Evolutionary conservation across 1,140 invertebrate species (phyloP), one percentile per base, ranked within the genome.

Genomic region (Papilio aristodemus): DNA sequence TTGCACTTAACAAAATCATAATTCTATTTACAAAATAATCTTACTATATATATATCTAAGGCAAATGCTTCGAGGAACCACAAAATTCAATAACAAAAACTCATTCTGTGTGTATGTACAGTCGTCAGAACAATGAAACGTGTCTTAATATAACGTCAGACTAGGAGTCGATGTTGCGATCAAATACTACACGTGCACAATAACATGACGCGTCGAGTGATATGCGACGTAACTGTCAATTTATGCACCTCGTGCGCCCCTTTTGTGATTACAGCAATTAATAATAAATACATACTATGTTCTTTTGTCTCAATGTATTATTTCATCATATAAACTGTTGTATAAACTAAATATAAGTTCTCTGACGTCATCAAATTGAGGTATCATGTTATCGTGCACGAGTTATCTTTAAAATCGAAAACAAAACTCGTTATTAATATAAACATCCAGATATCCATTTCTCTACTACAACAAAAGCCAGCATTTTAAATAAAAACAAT

Each of bases 61-160:
- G 73, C 76, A 84, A 85, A 85, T 85, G 80, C 83, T 77, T 76
- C 36, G 68, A 85, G 83, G 83, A 85, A 85, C 83, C 73, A 81
- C 69, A 80, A 79, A 77, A 73, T 73, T 62, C 71, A 50, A 64
- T 43, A 62, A 62, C 13, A 60, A 60, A 60, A 38, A 50, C 1
- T 17, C 36, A 60, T 37, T 37, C 13, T 60, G 8, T 6, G 27
- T 38, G 19, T 60, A 5, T 60, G 38, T 14, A 38, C n/a, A 13
- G 22, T 54, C 3, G 19, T 54, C 19, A 3, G 17, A 2, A 19
- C 17, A 46, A 13, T 39, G 11, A 39, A 39, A 57, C 11, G 27
- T 57, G 22, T 6, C 32, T 37, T 58, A 58, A 57, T 3, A 57
- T 27, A 57, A 17, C 41, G 27, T 2, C 2, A 19, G 43, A 46